A percentile compares a stretch with the other conserved stretches of the same genome.
Conservation (phyloP, 2,797 vertebrate genomes). For the Antrozous pallidus region DNA sequence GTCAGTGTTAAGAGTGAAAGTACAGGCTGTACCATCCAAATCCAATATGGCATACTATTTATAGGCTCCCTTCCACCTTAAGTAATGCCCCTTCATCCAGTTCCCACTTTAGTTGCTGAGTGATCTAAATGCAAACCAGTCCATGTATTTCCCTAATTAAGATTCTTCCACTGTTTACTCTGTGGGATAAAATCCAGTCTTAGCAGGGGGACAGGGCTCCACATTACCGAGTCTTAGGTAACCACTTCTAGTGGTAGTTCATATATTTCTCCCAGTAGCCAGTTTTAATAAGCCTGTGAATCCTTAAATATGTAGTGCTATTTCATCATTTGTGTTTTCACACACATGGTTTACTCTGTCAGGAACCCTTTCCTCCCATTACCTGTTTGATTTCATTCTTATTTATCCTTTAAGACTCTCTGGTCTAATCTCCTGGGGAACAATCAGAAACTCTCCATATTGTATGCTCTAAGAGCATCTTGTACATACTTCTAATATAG, state of each 20-base stretch:
- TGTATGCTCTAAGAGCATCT: background rate
- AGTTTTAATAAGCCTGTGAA: background rate
- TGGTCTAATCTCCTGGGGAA: background rate
- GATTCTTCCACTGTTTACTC: background rate
- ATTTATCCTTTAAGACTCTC: background rate
- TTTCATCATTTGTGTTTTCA: slow-evolving; percentile 22
- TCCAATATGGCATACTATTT: background rate
- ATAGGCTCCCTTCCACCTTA: background rate
- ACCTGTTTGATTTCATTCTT: background rate
- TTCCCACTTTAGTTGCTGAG: background rate
- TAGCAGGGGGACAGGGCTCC: background rate
- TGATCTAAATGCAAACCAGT: background rate
- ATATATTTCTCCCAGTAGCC: background rate
- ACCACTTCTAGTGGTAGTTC: background rate
- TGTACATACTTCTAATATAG: background rate
- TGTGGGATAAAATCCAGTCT: background rate
- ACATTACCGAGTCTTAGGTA: background rate
- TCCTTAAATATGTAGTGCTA: background rate
- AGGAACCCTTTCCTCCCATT: background rate
- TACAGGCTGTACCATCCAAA: background rate
- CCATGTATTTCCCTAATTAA: background rate
- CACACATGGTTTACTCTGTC: background rate
- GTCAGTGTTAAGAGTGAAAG: background rate
- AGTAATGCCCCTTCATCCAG: background rate
- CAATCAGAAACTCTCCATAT: background rate